Conservation (phyloP, 2,113 vertebrate species). For the Trogon surrucura region DNA sequence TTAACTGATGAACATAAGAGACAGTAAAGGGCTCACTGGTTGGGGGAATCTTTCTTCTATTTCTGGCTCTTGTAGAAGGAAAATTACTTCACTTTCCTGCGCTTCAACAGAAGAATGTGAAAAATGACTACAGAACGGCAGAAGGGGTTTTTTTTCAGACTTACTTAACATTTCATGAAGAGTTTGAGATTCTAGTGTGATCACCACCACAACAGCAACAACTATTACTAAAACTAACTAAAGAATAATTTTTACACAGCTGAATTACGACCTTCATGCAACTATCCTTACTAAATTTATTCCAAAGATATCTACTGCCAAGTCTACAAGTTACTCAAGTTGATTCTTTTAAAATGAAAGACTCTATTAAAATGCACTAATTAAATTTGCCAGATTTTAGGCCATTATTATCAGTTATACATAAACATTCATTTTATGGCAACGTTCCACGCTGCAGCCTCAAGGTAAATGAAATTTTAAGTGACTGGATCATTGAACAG, state of each 20-base stretch:
- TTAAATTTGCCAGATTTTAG: background rate
- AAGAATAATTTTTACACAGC: background rate
- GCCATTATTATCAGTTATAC: background rate
- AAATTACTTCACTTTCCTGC: conserved; percentile 4
- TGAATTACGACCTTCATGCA: background rate
- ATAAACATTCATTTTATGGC: background rate
- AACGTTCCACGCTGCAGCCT: background rate
- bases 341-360: background rate
- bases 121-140: background rate
- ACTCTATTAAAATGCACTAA: background rate
- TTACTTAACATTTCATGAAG: conserved; percentile 3
- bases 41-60: background rate
- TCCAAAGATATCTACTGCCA: background rate
- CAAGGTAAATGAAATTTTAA: conserved; percentile 20
- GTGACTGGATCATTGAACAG: background rate
- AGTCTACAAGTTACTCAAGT: background rate
- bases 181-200: background rate
- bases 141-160: background rate
- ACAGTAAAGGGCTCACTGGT: background rate
- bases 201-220: background rate
- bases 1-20: background rate
- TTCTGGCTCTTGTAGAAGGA: background rate
- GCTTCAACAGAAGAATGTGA: background rate
- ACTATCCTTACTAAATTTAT: background rate
- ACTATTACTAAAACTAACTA: background rate